Conservation (phyloP, 1,140 invertebrate genomes). For the Scaptomyza pallida region DNA sequence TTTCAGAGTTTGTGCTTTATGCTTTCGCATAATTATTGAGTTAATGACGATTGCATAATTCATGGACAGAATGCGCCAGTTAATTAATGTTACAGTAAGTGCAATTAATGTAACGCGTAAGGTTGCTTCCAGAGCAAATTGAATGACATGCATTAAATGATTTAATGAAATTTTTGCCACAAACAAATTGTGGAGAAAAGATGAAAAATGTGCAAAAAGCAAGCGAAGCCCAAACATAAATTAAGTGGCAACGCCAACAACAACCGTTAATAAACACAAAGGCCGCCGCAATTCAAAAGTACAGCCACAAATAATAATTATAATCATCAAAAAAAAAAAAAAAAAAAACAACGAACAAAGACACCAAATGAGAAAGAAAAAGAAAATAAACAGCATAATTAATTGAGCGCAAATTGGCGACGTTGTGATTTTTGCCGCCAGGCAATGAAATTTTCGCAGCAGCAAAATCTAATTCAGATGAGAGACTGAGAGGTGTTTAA, state of each 20-base stretch:
- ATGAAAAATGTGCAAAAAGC: conserved; percentile 42
- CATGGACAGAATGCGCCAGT: conserved; percentile 62
- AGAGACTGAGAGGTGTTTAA: conserved; percentile 5
- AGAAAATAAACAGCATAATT: conserved; percentile 62
- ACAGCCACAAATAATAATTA: conserved; percentile 40
- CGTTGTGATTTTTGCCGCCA: conserved; percentile 56
- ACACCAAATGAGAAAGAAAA: not conserved
- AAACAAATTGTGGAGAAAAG: conserved; percentile 8
- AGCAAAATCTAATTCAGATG: not conserved
- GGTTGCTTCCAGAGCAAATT: conserved; percentile 44
- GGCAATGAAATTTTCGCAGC: conserved; percentile 54
- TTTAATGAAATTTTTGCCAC: conserved; percentile 30
- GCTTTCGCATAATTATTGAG: conserved; percentile 19
- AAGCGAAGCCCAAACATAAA: conserved; percentile 42
- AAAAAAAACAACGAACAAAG: not conserved
- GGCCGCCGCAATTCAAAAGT: conserved; percentile 47
- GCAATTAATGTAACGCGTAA: conserved; percentile 50
- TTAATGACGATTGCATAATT: conserved; percentile 65
- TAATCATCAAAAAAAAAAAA: conserved; percentile 34
- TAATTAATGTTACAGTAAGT: conserved; percentile 68
- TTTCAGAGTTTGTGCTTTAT: not conserved
- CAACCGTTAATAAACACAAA: conserved; percentile 56
- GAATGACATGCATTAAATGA: conserved; percentile 47
- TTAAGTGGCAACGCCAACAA: conserved; percentile 38
- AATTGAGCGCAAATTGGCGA: conserved; percentile 78